Conservation (phyloP, 2,797 vertebrate species). For the Protonibea diacanthus region DNA sequence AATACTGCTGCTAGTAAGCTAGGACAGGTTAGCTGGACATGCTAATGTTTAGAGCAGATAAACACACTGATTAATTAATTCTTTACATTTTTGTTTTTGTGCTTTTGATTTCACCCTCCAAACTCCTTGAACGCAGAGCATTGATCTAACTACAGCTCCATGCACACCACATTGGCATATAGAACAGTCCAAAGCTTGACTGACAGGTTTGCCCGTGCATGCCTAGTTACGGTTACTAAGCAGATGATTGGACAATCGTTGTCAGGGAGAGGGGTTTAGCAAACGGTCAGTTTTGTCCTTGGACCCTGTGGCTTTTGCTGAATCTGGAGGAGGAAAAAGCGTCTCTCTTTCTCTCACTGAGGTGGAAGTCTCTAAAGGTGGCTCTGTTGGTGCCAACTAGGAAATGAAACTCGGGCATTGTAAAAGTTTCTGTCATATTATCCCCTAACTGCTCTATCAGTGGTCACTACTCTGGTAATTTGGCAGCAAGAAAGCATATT, state of each 20-base stretch:
- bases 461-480: conserved; percentile 70
- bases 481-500: conserved; percentile 68
- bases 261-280: neutral
- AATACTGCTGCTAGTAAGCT: neutral
- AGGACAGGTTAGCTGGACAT: neutral
- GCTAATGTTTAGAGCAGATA: neutral
- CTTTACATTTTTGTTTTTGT: neutral
- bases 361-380: conserved; percentile 22
- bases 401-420: conserved; percentile 37
- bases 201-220: neutral
- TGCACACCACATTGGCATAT: no score
- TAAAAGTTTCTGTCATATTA: conserved; percentile 53
- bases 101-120: no score
- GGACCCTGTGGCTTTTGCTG: neutral
- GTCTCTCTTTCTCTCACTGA: conserved; percentile 13
- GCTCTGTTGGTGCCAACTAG: conserved; percentile 6
- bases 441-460: conserved; percentile 56
- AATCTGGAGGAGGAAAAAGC: conserved; percentile 6
- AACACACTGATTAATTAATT: neutral
- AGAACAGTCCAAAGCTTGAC: neutral
- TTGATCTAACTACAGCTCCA: neutral
- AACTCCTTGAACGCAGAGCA: neutral
- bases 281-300: neutral
- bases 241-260: neutral
- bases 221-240: neutral